Percentiles rank a stretch among this genome's conserved stretches.
Evolutionary conservation across 2,888 invertebrate species (phyloP).

Genomic region (Acronicta leporina): DNA sequence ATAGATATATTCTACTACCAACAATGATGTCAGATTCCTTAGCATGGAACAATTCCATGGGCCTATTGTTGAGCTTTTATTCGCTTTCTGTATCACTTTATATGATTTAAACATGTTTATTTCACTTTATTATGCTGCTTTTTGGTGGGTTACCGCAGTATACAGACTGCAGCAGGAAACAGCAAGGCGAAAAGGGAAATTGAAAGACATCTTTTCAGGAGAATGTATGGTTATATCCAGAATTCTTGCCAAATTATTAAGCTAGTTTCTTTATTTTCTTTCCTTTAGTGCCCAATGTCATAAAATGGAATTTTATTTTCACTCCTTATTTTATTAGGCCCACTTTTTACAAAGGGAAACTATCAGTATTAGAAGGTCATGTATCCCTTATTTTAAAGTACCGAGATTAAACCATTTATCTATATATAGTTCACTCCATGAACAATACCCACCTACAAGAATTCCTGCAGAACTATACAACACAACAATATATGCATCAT

Average conservation of each 20-base stretch:
- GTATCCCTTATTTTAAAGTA: constrained; percentile 23
- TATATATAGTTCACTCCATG: constrained; percentile 12
- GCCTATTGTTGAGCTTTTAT: constrained; percentile 84
- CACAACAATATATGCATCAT: constrained; percentile 36
- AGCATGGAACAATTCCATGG: constrained; percentile 80
- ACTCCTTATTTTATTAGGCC: constrained; percentile 51
- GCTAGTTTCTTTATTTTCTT: constrained; percentile 79
- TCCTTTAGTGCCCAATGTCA: constrained; percentile 69
- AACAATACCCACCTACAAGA: constrained; percentile 14
- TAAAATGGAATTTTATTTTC: constrained; percentile 47
- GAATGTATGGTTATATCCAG: constrained; percentile 92
- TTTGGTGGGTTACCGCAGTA: constrained; percentile 91
- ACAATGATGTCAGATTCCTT: constrained; percentile 76
- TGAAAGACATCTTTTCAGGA: constrained; percentile 95
- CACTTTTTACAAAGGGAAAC: constrained; percentile 48
- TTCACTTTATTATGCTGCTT: constrained; percentile 90
- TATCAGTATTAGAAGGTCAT: constrained; percentile 49
- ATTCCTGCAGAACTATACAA: constrained; percentile 21
- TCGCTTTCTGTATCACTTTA: constrained; percentile 82
- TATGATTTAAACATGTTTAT: constrained; percentile 86
- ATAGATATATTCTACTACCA: constrained; percentile 68
- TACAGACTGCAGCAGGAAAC: constrained; percentile 93
- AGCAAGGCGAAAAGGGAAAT: constrained; percentile 94
- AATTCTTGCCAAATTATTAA: constrained; percentile 84
- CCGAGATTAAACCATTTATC: constrained; percentile 19